Evolutionary conservation across 2,113 vertebrate species (phyloP), one percentile per base, ranked within the genome.

Genomic region (Cyprinodon brontotheroides): DNA sequence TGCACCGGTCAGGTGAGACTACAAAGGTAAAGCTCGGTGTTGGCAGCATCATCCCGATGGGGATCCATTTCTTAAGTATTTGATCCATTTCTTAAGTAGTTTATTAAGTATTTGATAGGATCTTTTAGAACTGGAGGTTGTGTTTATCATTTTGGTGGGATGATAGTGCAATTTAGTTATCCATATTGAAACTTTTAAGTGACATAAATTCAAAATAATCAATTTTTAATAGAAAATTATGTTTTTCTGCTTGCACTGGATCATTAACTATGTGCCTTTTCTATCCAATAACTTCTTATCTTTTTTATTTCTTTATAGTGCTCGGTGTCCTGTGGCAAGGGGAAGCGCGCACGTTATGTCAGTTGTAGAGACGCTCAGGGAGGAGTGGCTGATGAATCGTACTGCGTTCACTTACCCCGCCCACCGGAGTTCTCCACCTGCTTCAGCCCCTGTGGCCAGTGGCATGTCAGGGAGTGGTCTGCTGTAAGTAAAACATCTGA

Each of bases 401-500:
- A 92, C 57, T 99, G 98, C 41, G 87, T 94, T 68, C 94, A 96
- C 83, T 87, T 93, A 68, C 94, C 96, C 12, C 94, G 96, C 20
- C 98, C 98, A 5, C 93, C 95, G 4, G 97, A 98, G 87, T 73
- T 91, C 64, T 91, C 94, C 8, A 81, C 78, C 75, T 99, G 98
- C 80, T 97, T 97, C 89, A 98, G 91, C 86, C 92, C 95, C 2
- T 99, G 98, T 86, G 97, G 96, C 81, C 95, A 96, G 50, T 99
- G 98, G 98, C 96, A 94, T 38, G 92, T 94, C 15, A 95, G 96
- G 74, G 95, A 95, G 13, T 99, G 97, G 98, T 97, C 97, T 14
- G 89, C 96, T 70, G 98, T 99, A 92, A 94, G 97, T 96, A 77
- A 61, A 73, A 20, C 68, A 39, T 59, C 29, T 11, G 63, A 62